Evolutionary conservation across 2,113 vertebrate species (phyloP), one percentile per base, ranked within the genome.

Genomic region (Daubentonia madagascariensis): DNA sequence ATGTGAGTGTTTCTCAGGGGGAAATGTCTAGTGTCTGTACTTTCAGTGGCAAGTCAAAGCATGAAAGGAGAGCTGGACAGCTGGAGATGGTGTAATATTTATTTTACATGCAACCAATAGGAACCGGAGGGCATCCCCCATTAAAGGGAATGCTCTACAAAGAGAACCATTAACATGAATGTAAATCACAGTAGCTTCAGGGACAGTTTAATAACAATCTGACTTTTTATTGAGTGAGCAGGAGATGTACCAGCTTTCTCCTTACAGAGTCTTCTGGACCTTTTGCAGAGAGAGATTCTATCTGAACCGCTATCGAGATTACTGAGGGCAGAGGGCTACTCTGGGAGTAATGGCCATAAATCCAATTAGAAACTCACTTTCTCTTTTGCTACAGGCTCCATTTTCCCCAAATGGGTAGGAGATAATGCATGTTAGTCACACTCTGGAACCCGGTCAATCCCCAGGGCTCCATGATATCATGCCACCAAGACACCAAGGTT

Each of bases 161-260:
- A 98, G 97, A 85, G 87, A 96, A 63, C 96, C 97, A 98, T 98
- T 97, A 98, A 95, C 73, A 76, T 94, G 97, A 92, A 96, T 96
- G 97, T 98, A 98, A 98, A 98, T 98, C 98, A 98, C 96, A 89
- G 97, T 98, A 97, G 96, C 97, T 98, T 97, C 95, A 85, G 96
- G 96, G 98, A 98, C 97, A 97, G 97, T 97, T 98, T 98, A 98
- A 98, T 97, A 97, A 98, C 98, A 97, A 96, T 95, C 96, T 97
- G 95, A 96, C 97, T 97, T 97, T 98, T 98, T 98, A 98, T 97
- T 98, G 97, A 96, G 98, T 98, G 97, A 97, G 95, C 85, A 87
- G 96, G 97, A 98, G 96, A 97, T 16, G 80, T 72, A 96, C 93
- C 98, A 98, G 97, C 97, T 98, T 98, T 97, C 88, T 89, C 97